A percentile compares a stretch with the other conserved stretches of the same genome.
Evolutionary conservation across 1,140 invertebrate species (phyloP).

Genomic region (Aricia agestis): DNA sequence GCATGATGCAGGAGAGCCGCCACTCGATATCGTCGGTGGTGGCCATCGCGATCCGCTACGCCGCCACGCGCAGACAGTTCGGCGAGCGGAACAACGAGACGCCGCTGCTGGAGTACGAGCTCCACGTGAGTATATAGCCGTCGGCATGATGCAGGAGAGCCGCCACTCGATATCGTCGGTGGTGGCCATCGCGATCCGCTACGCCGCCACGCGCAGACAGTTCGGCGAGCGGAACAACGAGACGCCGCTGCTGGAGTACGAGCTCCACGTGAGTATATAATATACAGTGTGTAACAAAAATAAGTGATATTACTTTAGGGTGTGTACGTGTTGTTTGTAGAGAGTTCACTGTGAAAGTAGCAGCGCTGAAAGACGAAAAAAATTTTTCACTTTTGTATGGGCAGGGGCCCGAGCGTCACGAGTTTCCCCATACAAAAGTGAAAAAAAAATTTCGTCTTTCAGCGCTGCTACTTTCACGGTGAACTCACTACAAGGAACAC

Average conservation of each 20-base stretch:
- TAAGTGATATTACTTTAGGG: too few relatives aligned
- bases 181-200: slow-evolving; percentile 91
- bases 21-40: slow-evolving; percentile 84
- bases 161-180: slow-evolving; percentile 83
- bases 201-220: slow-evolving; percentile 92
- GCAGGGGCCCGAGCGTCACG: too few relatives aligned
- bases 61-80: slow-evolving; percentile 93
- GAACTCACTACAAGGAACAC: too few relatives aligned
- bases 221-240: slow-evolving; percentile 87
- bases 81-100: slow-evolving; percentile 84
- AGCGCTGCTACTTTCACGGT: too few relatives aligned
- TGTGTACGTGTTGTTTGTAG: too few relatives aligned
- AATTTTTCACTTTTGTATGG: too few relatives aligned
- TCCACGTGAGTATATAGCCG: slow-evolving; percentile 80
- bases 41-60: slow-evolving; percentile 92
- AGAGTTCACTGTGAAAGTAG: too few relatives aligned
- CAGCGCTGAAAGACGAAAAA: too few relatives aligned
- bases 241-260: slow-evolving; percentile 93
- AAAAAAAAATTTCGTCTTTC: too few relatives aligned
- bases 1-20: slow-evolving; percentile 82
- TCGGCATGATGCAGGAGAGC: slow-evolving; percentile 79
- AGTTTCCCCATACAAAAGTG: too few relatives aligned
- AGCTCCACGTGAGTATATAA: slow-evolving; percentile 83
- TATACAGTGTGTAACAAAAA: too few relatives aligned
- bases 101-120: slow-evolving; percentile 93